Conservation (phyloP, 2,888 invertebrate species). For the Oxytorus armatus region DNA sequence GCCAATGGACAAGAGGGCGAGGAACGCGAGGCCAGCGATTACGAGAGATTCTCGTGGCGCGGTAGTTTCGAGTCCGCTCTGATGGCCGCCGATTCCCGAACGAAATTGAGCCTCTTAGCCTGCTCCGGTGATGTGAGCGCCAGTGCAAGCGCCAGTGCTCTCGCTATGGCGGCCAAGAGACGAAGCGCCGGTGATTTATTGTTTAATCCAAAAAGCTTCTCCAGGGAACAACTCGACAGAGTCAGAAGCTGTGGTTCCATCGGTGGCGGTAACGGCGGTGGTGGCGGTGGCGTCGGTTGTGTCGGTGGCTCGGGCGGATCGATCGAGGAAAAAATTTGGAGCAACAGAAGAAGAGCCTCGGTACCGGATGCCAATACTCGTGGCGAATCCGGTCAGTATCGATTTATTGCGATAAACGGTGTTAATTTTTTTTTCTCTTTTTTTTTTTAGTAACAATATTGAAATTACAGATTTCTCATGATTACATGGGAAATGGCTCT, state of each 20-base stretch:
- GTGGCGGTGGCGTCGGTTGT: conserved; percentile 86
- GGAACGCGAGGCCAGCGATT: conserved; percentile 91
- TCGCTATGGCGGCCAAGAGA: conserved; percentile 90
- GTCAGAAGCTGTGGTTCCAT: conserved; percentile 94
- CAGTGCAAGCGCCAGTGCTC: conserved; percentile 86
- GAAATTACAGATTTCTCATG: no score
- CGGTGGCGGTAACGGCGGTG: conserved; percentile 89
- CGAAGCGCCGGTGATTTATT: conserved; percentile 93
- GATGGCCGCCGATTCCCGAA: conserved; percentile 94
- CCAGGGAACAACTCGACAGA: conserved; percentile 90
- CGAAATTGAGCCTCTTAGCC: conserved; percentile 89
- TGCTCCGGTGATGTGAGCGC: conserved; percentile 85
- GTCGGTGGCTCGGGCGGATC: conserved; percentile 86
- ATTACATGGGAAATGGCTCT: no score
- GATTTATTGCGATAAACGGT: neutral
- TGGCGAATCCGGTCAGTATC: conserved; percentile 80
- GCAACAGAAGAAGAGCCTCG: conserved; percentile 82
- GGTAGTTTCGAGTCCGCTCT: conserved; percentile 97
- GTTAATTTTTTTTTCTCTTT: neutral
- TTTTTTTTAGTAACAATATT: neutral
- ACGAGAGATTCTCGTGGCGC: conserved; percentile 96
- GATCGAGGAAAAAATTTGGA: conserved; percentile 83
- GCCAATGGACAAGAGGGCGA: conserved; percentile 79
- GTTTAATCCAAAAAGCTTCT: conserved; percentile 92
- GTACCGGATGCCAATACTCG: conserved; percentile 83